Base-by-base conservation (phyloP, 1,140 invertebrate species). In the Physella acuta region DNA sequence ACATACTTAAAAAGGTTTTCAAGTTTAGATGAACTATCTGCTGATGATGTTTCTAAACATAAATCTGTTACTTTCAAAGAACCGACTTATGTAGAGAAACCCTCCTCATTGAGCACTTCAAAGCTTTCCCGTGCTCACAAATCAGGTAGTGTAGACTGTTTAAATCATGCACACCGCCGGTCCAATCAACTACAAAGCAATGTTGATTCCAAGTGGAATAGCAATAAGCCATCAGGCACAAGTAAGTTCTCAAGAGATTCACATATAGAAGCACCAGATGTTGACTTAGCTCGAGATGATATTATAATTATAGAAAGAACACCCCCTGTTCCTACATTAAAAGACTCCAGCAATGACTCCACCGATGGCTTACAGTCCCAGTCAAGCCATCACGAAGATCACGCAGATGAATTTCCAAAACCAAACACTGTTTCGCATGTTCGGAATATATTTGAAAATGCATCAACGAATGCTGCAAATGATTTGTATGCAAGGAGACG, bases 301-400 rank as follows among this genome's bases (percentile, higher is more conserved):
- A 80, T 81, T 36, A 71, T 79, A 24, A 79, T 82, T 20, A 81
- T 82, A 71, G 81, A 81, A 72, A 73, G 59, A 33, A 63, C 74
- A 37, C 53, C 72, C 1, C 11, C 71, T 52, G 14, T 49, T 56
- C 8, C 56, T 37, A 8, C 69, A 44, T 1, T 4, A 33, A n/a
- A 58, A 36, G 20, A 20, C 24, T 39, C 28, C 0, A 37, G 49
- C 4, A 28, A 36, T 26, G 0, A 14, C 1, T 37, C 71, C 2
- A 51, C 4, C 58, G 58, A 71, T 44, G 52, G 63, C 31, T 51
- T 36, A 31, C 16, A 55, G 4, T 20, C 51, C 31, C 39, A 62
- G n/a, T 16, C 64, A 53, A 49, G 31, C 5, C 55, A 55, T 58
- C 67, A 39, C 28, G 75, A 74, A 56, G 70, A 31, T 5, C 30